A percentile compares a stretch with the other conserved stretches of the same genome.
These are phyloP conservation scores for Taeniopygia guttata DNA, from an alignment of 2,797 vertebrate genomes.

Conservation along the genomic window DNA sequence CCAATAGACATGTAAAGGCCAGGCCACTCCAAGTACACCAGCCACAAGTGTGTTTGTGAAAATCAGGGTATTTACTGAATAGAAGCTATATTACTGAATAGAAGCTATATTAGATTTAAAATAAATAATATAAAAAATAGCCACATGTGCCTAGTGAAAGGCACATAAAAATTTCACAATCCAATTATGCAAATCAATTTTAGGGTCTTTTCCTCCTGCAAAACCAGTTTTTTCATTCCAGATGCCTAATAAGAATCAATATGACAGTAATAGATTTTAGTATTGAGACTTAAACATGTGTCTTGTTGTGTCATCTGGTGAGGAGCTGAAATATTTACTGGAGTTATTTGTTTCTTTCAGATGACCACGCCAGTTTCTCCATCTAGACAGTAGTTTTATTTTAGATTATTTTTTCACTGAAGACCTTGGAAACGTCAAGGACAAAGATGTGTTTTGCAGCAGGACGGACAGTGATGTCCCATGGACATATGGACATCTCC, in stretches of 20 bases:
- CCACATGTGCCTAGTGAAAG: not conserved
- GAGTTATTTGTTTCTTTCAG: constrained; percentile 21
- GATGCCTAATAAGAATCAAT: not conserved
- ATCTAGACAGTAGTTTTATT: not conserved
- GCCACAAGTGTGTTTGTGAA: not conserved
- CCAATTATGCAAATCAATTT: not conserved
- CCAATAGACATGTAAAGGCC: not conserved
- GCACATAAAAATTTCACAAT: not conserved
- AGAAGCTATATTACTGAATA: not conserved
- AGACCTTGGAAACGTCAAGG: not conserved
- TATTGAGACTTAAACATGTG: not conserved
- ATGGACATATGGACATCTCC: accelerated
- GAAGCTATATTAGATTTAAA: not conserved
- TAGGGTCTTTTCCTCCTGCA: not conserved
- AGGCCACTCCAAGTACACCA: not conserved
- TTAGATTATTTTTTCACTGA: not conserved
- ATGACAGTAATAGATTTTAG: not conserved
- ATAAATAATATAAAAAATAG: not conserved
- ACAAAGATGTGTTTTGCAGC: not conserved
- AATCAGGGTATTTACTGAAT: not conserved
- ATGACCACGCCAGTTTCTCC: not conserved
- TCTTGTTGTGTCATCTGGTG: not conserved
- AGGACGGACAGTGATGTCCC: accelerated
- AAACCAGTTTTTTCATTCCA: not conserved
- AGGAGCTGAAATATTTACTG: not conserved